A percentile compares a stretch with the other conserved stretches of the same genome.
These are phyloP conservation scores for Styela clava DNA, from an alignment of 23 tunicate species.

Conservation along the genomic window DNA sequence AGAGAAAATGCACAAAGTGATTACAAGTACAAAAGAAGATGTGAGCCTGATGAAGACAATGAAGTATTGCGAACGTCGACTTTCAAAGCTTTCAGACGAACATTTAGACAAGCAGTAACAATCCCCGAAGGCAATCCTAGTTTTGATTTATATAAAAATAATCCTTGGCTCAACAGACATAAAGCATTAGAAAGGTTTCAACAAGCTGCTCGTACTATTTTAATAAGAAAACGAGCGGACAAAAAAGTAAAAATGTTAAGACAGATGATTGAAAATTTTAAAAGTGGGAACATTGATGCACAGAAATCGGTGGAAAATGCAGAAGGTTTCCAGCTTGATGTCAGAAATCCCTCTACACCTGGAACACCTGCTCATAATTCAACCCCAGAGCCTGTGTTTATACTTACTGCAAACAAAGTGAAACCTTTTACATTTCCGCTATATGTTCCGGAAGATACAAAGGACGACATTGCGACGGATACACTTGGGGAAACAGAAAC, in stretches of 20 bases:
- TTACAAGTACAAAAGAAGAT: constrained; percentile 46
- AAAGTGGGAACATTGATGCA: constrained; percentile 22
- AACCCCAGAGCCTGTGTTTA: not conserved
- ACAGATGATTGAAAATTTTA: constrained; percentile 58
- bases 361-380: not conserved
- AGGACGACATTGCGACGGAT: constrained; percentile 69
- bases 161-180: constrained; percentile 76
- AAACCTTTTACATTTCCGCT: constrained; percentile 81
- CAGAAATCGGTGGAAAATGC: constrained; percentile 2
- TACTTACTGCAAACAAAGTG: constrained; percentile 43
- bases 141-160: constrained; percentile 81
- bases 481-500: constrained; percentile 56
- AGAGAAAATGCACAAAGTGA: constrained; percentile 34
- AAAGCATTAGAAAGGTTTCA: constrained; percentile 82
- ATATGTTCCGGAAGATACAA: constrained; percentile 68
- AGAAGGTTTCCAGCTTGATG: constrained; percentile 41
- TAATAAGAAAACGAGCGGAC: constrained; percentile 72
- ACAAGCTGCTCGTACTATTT: constrained; percentile 90
- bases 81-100: constrained; percentile 6
- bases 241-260: constrained; percentile 62
- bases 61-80: constrained; percentile 35
- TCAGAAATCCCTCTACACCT: constrained; percentile 30
- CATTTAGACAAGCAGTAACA: constrained; percentile 15
- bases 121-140: constrained; percentile 13
- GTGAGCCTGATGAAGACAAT: constrained; percentile 36